These are phyloP conservation scores for Gallinago jamesoni DNA, from an alignment of 2,113 vertebrate species.

Conservation along the genomic window DNA sequence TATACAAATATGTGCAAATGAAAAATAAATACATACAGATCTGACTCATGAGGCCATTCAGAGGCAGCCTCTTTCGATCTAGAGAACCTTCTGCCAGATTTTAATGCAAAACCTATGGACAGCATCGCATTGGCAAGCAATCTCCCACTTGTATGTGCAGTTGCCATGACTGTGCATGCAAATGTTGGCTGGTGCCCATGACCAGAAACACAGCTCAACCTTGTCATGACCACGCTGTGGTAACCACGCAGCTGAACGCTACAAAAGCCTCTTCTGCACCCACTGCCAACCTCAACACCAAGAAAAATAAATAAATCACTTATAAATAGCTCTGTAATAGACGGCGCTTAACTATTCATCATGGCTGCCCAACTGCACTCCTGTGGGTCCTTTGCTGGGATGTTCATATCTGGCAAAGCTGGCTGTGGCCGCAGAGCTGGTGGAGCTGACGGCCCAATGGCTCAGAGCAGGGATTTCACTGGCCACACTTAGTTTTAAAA, in stretches of 20 bases:
- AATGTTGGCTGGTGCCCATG: background rate
- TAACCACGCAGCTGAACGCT: background rate
- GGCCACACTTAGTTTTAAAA: background rate
- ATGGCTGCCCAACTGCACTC: background rate
- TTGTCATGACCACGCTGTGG: background rate
- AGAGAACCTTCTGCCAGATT: background rate
- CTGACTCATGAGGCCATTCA: background rate
- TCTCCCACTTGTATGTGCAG: background rate
- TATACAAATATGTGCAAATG: background rate
- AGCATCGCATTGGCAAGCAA: background rate
- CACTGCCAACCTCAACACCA: background rate
- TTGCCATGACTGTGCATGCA: background rate
- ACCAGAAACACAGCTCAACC: background rate
- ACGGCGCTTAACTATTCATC: rapidly evolving
- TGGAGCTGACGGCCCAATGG: background rate
- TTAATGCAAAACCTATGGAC: background rate
- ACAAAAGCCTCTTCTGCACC: background rate
- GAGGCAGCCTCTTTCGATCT: background rate
- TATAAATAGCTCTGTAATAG: background rate
- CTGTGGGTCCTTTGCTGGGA: rapidly evolving
- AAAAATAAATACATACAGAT: background rate
- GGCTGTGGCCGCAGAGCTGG: background rate
- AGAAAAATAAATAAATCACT: background rate
- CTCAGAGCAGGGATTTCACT: background rate
- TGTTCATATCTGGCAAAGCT: background rate